Conservation (phyloP, 2,888 invertebrate genomes). For the Microchrysa polita region DNA sequence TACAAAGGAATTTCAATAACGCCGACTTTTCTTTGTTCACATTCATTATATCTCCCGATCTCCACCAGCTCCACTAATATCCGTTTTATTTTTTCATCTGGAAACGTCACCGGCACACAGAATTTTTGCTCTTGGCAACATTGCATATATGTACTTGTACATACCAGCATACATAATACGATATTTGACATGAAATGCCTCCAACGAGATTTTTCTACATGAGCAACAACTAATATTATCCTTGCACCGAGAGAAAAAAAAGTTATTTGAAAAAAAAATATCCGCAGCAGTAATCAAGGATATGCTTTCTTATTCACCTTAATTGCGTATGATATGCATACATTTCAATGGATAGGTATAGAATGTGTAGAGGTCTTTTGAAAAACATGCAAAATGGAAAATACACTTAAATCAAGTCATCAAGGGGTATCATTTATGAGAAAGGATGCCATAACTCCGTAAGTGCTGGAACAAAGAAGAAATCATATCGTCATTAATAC, state of each 20-base stretch:
- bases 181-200: slow-evolving; percentile 33
- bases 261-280: slow-evolving; percentile 4
- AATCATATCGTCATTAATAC: slow-evolving; percentile 35
- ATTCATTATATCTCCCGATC: too few relatives aligned
- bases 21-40: slow-evolving; percentile 39
- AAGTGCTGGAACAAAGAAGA: slow-evolving; percentile 12
- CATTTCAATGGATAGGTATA: neutral
- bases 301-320: slow-evolving; percentile 15
- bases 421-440: neutral
- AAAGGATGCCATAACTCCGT: too few relatives aligned
- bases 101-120: slow-evolving; percentile 17
- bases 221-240: slow-evolving; percentile 20
- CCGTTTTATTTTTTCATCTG: slow-evolving; percentile 21
- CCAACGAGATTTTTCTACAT: slow-evolving; percentile 38
- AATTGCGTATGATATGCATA: neutral
- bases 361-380: too few relatives aligned
- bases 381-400: neutral
- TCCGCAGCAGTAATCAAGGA: slow-evolving; percentile 32
- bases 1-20: slow-evolving; percentile 49
- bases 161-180: neutral
- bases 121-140: too few relatives aligned
- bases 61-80: slow-evolving; percentile 2
- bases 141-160: neutral
- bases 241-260: too few relatives aligned
- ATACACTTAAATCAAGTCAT: neutral